Evolutionary conservation across 2,888 invertebrate genomes (phyloP), one percentile per base, ranked within the genome.

Genomic region (Catocala fraxini): DNA sequence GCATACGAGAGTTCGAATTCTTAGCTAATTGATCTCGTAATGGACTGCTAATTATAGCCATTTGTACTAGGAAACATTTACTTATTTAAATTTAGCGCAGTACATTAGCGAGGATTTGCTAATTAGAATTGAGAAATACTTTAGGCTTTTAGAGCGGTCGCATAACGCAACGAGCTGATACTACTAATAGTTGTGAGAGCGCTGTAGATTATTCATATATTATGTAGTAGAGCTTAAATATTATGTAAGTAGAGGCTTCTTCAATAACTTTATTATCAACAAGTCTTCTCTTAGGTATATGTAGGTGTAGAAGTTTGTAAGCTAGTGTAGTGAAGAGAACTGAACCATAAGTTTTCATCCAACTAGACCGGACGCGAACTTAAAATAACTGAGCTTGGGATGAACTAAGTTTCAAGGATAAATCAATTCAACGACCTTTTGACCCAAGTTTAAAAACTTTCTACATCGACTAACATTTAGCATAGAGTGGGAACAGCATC

Each of bases 1-100:
- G 48, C 52, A 53, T 53, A 56, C 41, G 49, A 54, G 45, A 33
- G 56, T 49, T 54, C 45, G 46, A 46, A 59, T 53, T 52, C 41
- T 56, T 46, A 47, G 49, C 49, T 60, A 57, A 60, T 57, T 64
- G 45, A 51, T 60, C 60, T 54, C n/a, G 34, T 53, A 57, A 56
- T 59, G 53, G 54, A 25, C 43, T 60, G 41, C 49, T 59, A 59
- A 59, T 52, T 54, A 34, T 46, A 52, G 48, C 2, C 41, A 49
- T 49, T 34, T 33, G 33, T 13, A n/a, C 33, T 33, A 41, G 13
- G n/a, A 33, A 11, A 43, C 7, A 39, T n/a, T 48, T 47, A 39
- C 10, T 48, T 47, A 34, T 33, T 46, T 41, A 33, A 47, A 47
- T 58, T 33, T 12, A 49, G 34, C 49, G 10, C 33, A 47, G 25